Conservation (phyloP, 2,113 vertebrate genomes). For the Porphyrio hochstetteri region DNA sequence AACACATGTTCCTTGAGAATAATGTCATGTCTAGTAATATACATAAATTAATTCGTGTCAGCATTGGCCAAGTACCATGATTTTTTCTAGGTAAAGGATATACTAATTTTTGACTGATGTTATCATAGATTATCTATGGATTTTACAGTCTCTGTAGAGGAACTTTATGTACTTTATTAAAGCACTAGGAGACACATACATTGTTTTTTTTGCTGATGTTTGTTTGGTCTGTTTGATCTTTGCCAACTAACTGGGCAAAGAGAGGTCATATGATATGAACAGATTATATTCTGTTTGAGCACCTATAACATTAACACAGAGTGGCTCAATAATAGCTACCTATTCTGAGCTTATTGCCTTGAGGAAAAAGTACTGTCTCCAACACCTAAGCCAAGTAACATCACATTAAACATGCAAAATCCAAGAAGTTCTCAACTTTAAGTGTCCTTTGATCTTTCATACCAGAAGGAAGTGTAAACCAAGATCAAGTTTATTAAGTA, state of each 20-base stretch:
- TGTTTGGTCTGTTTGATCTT: not conserved
- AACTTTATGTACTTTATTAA: not conserved
- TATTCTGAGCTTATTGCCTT: not conserved
- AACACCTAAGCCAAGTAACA: not conserved
- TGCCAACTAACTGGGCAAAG: not conserved
- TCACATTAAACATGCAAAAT: slow-evolving; percentile 21
- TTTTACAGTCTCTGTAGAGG: not conserved
- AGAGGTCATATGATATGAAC: not conserved
- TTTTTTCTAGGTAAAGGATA: not conserved
- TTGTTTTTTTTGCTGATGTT: not conserved
- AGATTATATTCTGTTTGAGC: not conserved
- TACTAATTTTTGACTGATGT: not conserved
- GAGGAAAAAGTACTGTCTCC: not conserved
- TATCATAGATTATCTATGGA: not conserved
- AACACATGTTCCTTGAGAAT: slow-evolving; percentile 6
- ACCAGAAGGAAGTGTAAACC: slow-evolving; percentile 55
- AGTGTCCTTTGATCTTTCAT: slow-evolving; percentile 32
- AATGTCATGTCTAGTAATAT: not conserved
- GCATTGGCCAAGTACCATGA: not conserved
- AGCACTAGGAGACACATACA: not conserved
- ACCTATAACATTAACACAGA: not conserved
- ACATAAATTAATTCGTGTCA: not conserved
- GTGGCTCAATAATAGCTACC: not conserved
- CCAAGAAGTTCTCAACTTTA: not conserved
- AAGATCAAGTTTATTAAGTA: slow-evolving; percentile 17